Evolutionary conservation across 2,888 invertebrate genomes (phyloP).

Genomic region (Mactromeris polynyma): DNA sequence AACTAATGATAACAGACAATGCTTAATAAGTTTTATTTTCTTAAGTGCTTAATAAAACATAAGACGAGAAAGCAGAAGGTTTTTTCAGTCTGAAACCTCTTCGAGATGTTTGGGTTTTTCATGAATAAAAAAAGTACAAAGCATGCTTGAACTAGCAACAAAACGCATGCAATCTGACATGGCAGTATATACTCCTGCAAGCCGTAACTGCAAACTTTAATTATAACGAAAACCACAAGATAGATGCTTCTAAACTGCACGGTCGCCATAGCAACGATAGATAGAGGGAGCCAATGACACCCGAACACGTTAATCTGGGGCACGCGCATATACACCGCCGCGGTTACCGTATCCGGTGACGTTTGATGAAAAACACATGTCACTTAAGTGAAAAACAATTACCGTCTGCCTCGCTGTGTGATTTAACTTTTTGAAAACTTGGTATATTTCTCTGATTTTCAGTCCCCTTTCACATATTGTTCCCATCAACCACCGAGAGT

Average conservation of each 20-base stretch:
- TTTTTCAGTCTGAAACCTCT: not conserved
- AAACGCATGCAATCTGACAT: conserved; percentile 4
- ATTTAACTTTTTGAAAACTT: conserved; percentile 23
- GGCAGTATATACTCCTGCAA: not conserved
- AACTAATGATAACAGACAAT: not conserved
- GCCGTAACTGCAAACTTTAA: conserved; percentile 57
- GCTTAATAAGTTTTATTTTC: not conserved
- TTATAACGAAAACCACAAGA: conserved; percentile 63
- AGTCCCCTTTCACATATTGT: not conserved
- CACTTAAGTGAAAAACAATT: conserved; percentile 54
- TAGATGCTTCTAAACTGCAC: conserved; percentile 47
- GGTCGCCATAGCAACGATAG: conserved; percentile 63
- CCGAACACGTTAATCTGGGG: conserved; percentile 64
- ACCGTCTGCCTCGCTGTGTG: conserved; percentile 35
- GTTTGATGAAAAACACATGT: conserved; percentile 69
- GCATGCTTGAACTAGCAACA: not conserved
- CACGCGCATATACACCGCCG: conserved; percentile 59
- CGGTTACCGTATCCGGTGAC: conserved; percentile 56
- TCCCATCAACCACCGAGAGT: not conserved
- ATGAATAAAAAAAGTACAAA: not conserved
- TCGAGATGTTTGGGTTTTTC: not conserved
- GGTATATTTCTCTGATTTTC: conserved; percentile 13
- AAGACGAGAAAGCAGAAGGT: not conserved
- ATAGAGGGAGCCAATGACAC: conserved; percentile 72
- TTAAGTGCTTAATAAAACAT: not conserved